These are phyloP conservation scores for Ichneumoninae sp. DNA, from an alignment of 2,888 invertebrate species.

Conservation along the genomic window DNA sequence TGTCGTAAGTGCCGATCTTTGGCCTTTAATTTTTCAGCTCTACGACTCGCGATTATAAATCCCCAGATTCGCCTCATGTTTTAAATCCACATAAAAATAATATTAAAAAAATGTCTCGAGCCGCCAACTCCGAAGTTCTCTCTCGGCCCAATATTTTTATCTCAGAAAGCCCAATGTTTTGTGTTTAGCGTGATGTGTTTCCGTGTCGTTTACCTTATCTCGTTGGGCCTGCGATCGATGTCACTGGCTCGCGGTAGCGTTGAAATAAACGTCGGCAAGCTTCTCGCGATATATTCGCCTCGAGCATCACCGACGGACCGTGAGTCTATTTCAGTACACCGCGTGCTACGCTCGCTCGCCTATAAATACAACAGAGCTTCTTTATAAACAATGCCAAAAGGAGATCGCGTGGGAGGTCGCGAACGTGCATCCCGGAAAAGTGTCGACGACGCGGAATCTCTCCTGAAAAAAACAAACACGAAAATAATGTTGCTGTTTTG, in stretches of 20 bases:
- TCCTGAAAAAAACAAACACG: not conserved
- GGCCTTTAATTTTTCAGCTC: not conserved
- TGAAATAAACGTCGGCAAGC: not conserved
- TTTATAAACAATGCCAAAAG: slow-evolving; percentile 58
- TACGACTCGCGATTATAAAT: not conserved
- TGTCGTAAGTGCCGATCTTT: not conserved
- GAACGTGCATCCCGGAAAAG: slow-evolving; percentile 2
- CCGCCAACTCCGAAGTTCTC: not conserved
- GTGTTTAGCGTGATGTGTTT: not conserved
- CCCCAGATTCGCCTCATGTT: not conserved
- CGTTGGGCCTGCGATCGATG: not conserved
- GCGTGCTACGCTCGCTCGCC: slow-evolving; percentile 22
- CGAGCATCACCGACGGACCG: slow-evolving; percentile 18
- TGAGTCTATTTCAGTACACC: slow-evolving; percentile 31
- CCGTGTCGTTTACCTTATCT: slow-evolving; percentile 4
- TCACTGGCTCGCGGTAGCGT: not conserved
- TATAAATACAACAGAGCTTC: slow-evolving; percentile 50
- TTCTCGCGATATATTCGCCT: not conserved
- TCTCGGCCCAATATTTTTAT: not conserved
- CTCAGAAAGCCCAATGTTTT: not conserved
- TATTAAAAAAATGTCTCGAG: not conserved
- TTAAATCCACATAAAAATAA: too few relatives aligned
- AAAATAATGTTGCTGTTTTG: not conserved
- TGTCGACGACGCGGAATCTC: not conserved
- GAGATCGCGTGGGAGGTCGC: slow-evolving; percentile 41